Evolutionary conservation across 2,797 vertebrate species (phyloP).

Genomic region (Diceros bicornis): DNA sequence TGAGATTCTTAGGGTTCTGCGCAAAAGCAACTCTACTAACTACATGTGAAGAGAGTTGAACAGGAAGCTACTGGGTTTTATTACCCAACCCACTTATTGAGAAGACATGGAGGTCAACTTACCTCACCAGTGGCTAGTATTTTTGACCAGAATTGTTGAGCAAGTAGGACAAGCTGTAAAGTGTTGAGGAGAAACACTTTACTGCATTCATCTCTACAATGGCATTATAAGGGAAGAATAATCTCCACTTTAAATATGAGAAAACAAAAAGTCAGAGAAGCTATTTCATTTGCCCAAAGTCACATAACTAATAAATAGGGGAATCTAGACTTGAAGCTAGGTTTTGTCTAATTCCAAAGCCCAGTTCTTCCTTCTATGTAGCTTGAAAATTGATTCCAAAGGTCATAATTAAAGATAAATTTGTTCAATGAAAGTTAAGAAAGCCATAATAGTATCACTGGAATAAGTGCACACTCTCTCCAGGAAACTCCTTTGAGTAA

Average conservation of each 20-base stretch:
- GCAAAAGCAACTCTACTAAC: neutral
- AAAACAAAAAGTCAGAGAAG: constrained; percentile 47
- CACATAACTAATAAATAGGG: constrained; percentile 20
- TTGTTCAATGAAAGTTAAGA: constrained; percentile 57
- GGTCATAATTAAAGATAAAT: constrained; percentile 40
- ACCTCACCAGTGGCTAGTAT: neutral
- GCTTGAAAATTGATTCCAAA: constrained; percentile 61
- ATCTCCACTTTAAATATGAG: neutral
- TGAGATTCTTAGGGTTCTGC: neutral
- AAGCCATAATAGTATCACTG: constrained; percentile 32
- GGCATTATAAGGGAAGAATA: neutral
- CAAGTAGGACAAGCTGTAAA: constrained; percentile 24
- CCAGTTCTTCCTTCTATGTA: neutral
- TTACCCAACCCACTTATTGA: neutral
- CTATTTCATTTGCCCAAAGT: neutral
- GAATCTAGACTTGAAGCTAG: neutral
- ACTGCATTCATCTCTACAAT: neutral
- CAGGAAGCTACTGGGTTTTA: neutral
- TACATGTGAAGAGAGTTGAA: neutral
- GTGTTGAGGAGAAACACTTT: neutral
- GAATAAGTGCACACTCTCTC: neutral
- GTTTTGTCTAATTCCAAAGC: constrained; percentile 50
- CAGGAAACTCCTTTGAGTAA: constrained; percentile 12
- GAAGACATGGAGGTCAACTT: neutral
- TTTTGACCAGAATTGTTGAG: constrained; percentile 20